Percentiles rank a stretch among this genome's conserved stretches.
Conservation (phyloP, 2,113 vertebrate species). For the Martes martes region DNA sequence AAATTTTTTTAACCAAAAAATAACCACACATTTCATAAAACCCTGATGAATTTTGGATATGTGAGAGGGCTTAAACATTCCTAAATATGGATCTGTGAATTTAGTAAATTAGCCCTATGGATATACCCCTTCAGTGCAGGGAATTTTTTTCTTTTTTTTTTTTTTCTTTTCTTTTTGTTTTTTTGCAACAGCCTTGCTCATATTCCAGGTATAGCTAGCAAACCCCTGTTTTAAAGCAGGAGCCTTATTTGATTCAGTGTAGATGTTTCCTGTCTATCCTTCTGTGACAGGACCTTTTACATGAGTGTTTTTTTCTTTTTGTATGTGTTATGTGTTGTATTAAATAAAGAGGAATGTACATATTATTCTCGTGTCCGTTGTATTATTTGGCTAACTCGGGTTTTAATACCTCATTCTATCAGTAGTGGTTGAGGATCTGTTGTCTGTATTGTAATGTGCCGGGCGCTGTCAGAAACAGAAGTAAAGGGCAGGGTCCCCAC, state of each 20-base stretch:
- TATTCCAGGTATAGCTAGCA: conserved; percentile 74
- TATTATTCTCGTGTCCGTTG: conserved; percentile 54
- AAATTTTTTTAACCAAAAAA: conserved; percentile 37
- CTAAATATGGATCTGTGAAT: conserved; percentile 24
- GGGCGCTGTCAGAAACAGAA: neutral
- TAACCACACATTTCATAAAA: conserved; percentile 16
- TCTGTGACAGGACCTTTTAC: conserved; percentile 79
- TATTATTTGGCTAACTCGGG: conserved; percentile 44
- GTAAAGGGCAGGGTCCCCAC: neutral
- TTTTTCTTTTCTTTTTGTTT: neutral
- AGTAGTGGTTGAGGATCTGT: neutral
- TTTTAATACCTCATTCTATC: neutral
- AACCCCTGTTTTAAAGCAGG: conserved; percentile 79
- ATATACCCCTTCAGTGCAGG: conserved; percentile 55
- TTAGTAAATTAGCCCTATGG: conserved; percentile 21
- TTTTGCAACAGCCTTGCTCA: conserved; percentile 79
- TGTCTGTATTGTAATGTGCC: neutral
- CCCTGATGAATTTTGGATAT: conserved; percentile 10
- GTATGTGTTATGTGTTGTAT: conserved; percentile 84
- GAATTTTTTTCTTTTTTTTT: conserved; percentile 23
- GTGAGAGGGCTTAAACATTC: conserved; percentile 48
- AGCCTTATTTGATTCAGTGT: conserved; percentile 80
- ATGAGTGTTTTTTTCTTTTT: conserved; percentile 81
- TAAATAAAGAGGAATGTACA: conserved; percentile 89
- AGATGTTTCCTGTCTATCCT: conserved; percentile 80